phyloP scores from a whole-genome alignment of 2,797 vertebrate genomes.

The Characodon lateralis region DNA sequence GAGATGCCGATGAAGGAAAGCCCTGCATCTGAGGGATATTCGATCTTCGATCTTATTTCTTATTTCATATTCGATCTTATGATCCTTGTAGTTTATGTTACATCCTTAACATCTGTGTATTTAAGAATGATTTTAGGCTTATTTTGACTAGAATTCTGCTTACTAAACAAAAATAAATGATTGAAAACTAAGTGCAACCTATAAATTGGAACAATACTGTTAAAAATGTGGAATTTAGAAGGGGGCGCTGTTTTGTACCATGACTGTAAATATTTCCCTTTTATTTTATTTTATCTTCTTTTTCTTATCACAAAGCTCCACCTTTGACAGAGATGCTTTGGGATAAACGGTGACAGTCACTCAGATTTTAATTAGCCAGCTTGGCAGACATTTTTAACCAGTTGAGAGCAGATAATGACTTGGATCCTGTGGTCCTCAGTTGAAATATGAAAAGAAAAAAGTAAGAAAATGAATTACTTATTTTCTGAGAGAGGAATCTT shows the following conservation, averaged over 20 bases:
- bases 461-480: slow-evolving; percentile 67
- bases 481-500: slow-evolving; percentile 57
- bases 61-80: too few species aligned
- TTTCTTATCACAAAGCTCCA: slow-evolving; percentile 26
- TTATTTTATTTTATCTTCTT: slow-evolving; percentile 10
- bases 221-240: not conserved
- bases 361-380: slow-evolving; percentile 67
- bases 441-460: slow-evolving; percentile 47
- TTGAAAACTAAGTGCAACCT: not conserved
- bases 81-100: not conserved
- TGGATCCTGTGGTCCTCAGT: slow-evolving; percentile 52
- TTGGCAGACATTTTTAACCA: slow-evolving; percentile 59
- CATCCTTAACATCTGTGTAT: not conserved
- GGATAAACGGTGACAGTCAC: slow-evolving; percentile 33
- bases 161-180: not conserved
- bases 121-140: not conserved
- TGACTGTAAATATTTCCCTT: not conserved
- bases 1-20: not conserved
- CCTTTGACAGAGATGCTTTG: slow-evolving; percentile 42
- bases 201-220: not conserved
- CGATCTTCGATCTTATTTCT: too few species aligned
- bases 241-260: not conserved
- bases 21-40: not conserved
- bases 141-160: not conserved
- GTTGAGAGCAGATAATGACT: slow-evolving; percentile 65